Conservation (phyloP, 2,888 invertebrate species). For the Hemaris fuciformis region DNA sequence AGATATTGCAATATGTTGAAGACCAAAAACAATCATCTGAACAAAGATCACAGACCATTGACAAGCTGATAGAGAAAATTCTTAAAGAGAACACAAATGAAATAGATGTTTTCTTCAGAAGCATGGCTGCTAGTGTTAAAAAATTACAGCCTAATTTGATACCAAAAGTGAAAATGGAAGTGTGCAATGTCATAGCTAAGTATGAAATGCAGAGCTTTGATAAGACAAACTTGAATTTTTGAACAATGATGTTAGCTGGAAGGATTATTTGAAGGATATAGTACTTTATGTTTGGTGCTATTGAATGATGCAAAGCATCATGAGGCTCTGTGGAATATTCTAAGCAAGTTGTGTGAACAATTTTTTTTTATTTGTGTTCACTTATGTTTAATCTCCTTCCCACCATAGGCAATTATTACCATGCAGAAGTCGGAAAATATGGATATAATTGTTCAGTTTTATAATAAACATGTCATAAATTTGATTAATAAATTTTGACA, state of each 20-base stretch:
- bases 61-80: conserved; percentile 71
- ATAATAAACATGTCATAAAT: too few relatives aligned
- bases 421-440: neutral
- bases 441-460: neutral
- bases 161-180: conserved; percentile 78
- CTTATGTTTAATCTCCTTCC: neutral
- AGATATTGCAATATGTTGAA: conserved; percentile 62
- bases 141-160: conserved; percentile 74
- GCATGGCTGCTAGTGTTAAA: conserved; percentile 77
- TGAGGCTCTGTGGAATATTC: neutral
- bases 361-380: neutral
- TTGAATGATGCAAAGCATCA: neutral
- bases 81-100: conserved; percentile 74
- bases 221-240: conserved; percentile 43
- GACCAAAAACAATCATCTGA: conserved; percentile 56
- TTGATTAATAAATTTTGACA: too few relatives aligned
- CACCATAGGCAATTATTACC: neutral
- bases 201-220: conserved; percentile 78
- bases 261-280: neutral
- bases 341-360: neutral
- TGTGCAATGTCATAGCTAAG: conserved; percentile 76
- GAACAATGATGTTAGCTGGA: neutral
- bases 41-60: conserved; percentile 62
- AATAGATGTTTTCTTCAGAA: conserved; percentile 74
- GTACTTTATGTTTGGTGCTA: conserved; percentile 2